Base-by-base conservation (phyloP, 2,113 vertebrate genomes). In the Aptenodytes forsteri region DNA sequence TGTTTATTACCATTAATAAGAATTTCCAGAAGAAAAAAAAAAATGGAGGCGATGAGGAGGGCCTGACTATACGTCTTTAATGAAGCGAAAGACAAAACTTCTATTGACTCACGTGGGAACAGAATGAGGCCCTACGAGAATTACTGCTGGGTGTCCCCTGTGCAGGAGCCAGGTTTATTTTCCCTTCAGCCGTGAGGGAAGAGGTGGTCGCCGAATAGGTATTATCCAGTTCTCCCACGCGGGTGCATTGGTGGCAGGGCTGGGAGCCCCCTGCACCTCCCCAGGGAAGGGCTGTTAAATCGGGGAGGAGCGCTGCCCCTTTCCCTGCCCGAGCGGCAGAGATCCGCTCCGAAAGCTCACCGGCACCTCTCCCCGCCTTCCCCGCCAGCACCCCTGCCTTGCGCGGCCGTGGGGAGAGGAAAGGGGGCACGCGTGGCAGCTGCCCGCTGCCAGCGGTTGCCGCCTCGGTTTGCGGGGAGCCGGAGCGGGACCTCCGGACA, bases 141-240 rank as follows among this genome's bases (percentile, higher is more conserved):
- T 23, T 11, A 3, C 8, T 26, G 36, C 10, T 3, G 44, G 46
- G 42, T n/a, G 21, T 40, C 32, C 29, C 36, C 25, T 5, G 59
- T 5, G 29, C 62, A 25, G 47, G 6, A 40, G 5, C 38, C 54
- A 38, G 20, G 10, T 65, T 56, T 5, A 5, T 52, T 91, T 81
- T 17, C 12, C 61, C 11, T 54, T 36, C 61, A 71, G 46, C 40
- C 52, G 8, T 15, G 36, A 20, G 26, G 50, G 40, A 54, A 23
- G 19, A 66, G 64, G 14, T 3, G 62, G 52, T 27, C 10, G 16
- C 46, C 40, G 9, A 20, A 29, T 1, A 11, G 10, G 1, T 0
- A 2, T 4, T 17, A 13, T 4, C 27, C 22, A 3, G 1, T 29
- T 47, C 16, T 42, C 40, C 52, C 27, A 20, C 2, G 44, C 13